Evolutionary conservation across 2,113 vertebrate genomes (phyloP).

Genomic region (Tetraodon nigroviridis): DNA sequence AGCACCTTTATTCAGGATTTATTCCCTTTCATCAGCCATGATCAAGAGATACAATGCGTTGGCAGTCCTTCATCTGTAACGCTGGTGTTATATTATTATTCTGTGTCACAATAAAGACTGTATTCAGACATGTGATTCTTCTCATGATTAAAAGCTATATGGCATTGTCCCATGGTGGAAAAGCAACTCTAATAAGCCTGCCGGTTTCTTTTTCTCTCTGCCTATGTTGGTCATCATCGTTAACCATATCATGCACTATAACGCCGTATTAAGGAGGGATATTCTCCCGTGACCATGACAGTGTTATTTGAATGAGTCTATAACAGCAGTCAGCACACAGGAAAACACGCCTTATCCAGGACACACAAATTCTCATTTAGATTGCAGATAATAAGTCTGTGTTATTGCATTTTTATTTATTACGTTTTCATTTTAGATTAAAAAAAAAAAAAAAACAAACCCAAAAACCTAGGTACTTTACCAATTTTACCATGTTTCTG

Average conservation of each 20-base stretch:
- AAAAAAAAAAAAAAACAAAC: too few relatives aligned
- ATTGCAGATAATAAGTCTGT: too few relatives aligned
- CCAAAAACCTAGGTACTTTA: too few relatives aligned
- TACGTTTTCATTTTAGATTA: too few relatives aligned
- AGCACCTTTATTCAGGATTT: slow-evolving; percentile 37
- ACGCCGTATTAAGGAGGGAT: slow-evolving; percentile 20
- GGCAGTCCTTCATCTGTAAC: slow-evolving; percentile 46
- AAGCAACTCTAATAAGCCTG: slow-evolving; percentile 19
- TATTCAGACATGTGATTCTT: slow-evolving; percentile 54
- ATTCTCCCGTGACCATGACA: slow-evolving; percentile 49
- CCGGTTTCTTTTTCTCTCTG: slow-evolving; percentile 31
- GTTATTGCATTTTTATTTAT: too few relatives aligned
- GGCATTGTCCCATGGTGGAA: slow-evolving; percentile 27
- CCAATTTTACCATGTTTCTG: too few relatives aligned
- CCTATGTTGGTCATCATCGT: slow-evolving; percentile 53
- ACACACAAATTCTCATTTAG: too few relatives aligned
- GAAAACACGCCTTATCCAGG: too few relatives aligned
- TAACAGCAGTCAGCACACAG: too few relatives aligned
- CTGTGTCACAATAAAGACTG: slow-evolving; percentile 53
- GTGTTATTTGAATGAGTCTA: slow-evolving; percentile 6
- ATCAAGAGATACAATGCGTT: slow-evolving; percentile 41
- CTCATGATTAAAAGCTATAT: slow-evolving; percentile 55
- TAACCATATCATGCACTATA: slow-evolving; percentile 56
- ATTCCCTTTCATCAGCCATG: slow-evolving; percentile 41
- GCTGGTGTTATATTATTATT: slow-evolving; percentile 37